Evolutionary conservation across 35 echinoderm and acorn worm species (phyloP), one percentile per base, ranked within the genome.

Genomic region (Lytechinus pictus): DNA sequence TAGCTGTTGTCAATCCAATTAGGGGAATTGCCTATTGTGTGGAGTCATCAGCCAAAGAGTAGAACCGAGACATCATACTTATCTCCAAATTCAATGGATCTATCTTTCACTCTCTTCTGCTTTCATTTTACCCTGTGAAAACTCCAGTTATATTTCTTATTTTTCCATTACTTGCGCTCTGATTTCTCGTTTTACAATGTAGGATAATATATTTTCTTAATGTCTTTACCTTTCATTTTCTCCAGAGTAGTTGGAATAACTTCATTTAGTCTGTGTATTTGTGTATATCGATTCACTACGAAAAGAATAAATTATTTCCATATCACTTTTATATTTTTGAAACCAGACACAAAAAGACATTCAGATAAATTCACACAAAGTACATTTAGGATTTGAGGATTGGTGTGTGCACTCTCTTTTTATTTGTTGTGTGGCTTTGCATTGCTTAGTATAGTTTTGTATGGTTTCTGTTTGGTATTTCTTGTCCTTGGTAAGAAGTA

Each of bases 1-100:
- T 90, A 54, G 52, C 88, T 90, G 88, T 90, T 90, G 88, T 90
- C 88, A 52, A 90, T 52, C 88, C 88, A 90, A 90, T 90, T 90
- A 90, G 88, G 88, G 10, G 24, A 52, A 90, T 52, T 54, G 88
- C 10, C 52, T 54, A 90, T 44, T 51, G 88, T 90, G 2, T 90
- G 11, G 11, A 28, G 16, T 33, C 88, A 90, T 90, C 9, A 54
- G 88, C 27, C 33, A 12, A 90, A 90, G 88, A 44, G 11, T 52
- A 3, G 88, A 90, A 52, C 29, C 52, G 33, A 54, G 11, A 90
- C 29, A 54, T 52, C 52, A 52, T 16, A 44, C 28, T 13, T 27
- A 27, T 27, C 86, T 9, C 1, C 16, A 24, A n/a, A 11, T 12
- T 89, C 88, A 90, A 54, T 90, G 19, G 87, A 10, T 29, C 28